Percentiles rank a stretch among this genome's conserved stretches.
phyloP scores from a whole-genome alignment of 2,888 invertebrate genomes.

The Drosophila stalkeri region DNA sequence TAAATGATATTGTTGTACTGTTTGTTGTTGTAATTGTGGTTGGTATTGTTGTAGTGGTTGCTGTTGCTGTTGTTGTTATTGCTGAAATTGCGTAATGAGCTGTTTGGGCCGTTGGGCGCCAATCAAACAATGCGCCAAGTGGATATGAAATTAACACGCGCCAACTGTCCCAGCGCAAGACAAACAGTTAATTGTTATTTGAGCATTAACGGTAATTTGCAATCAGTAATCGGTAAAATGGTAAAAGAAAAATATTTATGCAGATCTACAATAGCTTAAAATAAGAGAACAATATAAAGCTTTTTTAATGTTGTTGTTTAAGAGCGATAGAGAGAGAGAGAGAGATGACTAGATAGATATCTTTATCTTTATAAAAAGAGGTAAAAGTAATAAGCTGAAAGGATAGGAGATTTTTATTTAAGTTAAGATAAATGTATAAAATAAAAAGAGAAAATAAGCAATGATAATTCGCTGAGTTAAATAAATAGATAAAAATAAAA shows the following conservation, averaged over 20 bases:
- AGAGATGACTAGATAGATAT: not conserved
- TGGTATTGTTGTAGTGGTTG: conserved; percentile 29
- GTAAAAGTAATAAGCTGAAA: not conserved
- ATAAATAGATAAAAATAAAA: too few relatives aligned
- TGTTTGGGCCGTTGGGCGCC: conserved; percentile 46
- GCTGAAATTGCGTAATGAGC: conserved; percentile 59
- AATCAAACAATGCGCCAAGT: conserved; percentile 40
- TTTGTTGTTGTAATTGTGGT: conserved; percentile 15
- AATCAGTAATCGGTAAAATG: conserved; percentile 15
- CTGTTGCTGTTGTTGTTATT: conserved; percentile 10
- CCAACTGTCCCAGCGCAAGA: conserved; percentile 16
- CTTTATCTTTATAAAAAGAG: too few relatives aligned
- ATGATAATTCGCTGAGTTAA: too few relatives aligned
- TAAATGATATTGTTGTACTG: conserved; percentile 12
- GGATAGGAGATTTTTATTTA: not conserved
- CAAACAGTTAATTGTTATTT: conserved; percentile 52
- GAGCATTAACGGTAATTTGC: conserved; percentile 32
- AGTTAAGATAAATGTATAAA: not conserved
- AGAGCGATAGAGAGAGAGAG: not conserved
- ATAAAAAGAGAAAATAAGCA: too few relatives aligned
- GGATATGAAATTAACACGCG: conserved; percentile 51
- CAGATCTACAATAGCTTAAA: not conserved
- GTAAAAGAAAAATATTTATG: not conserved
- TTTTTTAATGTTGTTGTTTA: not conserved
- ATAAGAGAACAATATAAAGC: too few relatives aligned